A percentile compares a stretch with the other conserved stretches of the same genome.
phyloP scores from a whole-genome alignment of 2,797 vertebrate genomes.

The Apogon hyalosoma region DNA sequence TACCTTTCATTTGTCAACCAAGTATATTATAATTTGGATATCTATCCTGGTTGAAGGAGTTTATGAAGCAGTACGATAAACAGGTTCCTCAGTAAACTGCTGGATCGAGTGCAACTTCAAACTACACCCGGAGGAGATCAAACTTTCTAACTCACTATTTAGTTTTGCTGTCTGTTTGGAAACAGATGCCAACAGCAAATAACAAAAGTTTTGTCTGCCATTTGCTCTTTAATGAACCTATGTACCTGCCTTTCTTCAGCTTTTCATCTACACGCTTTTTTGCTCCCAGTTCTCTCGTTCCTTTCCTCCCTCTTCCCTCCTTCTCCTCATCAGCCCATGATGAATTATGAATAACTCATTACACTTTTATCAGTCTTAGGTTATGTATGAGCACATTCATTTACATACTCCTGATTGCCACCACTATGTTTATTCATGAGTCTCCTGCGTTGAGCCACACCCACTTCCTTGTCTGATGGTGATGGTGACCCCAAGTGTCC shows the following conservation, averaged over 20 bases:
- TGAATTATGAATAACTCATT: slow-evolving; percentile 84
- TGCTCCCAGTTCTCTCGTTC: slow-evolving; percentile 26
- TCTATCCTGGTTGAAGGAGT: neutral
- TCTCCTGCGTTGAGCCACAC: slow-evolving; percentile 49
- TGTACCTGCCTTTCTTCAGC: slow-evolving; percentile 47
- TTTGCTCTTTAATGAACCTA: slow-evolving; percentile 55
- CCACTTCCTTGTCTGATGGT: slow-evolving; percentile 84
- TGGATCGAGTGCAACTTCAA: slow-evolving; percentile 10
- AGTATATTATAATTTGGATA: neutral
- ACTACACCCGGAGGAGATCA: neutral
- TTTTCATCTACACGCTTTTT: slow-evolving; percentile 43
- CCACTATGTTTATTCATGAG: slow-evolving; percentile 81
- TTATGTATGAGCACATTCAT: slow-evolving; percentile 81
- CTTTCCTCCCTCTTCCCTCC: slow-evolving; percentile 25
- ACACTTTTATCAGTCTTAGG: slow-evolving; percentile 74
- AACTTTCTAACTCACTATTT: neutral
- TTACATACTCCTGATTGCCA: slow-evolving; percentile 81
- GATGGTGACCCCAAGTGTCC: slow-evolving; percentile 90
- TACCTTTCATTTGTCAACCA: no score
- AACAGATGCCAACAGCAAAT: slow-evolving; percentile 11
- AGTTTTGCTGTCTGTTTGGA: slow-evolving; percentile 3
- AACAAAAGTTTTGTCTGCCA: slow-evolving; percentile 49
- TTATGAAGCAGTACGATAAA: neutral
- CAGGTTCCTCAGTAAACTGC: neutral
- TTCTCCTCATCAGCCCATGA: slow-evolving; percentile 65